Conservation (phyloP, 2,888 invertebrate genomes). For the Plusia festucae region DNA sequence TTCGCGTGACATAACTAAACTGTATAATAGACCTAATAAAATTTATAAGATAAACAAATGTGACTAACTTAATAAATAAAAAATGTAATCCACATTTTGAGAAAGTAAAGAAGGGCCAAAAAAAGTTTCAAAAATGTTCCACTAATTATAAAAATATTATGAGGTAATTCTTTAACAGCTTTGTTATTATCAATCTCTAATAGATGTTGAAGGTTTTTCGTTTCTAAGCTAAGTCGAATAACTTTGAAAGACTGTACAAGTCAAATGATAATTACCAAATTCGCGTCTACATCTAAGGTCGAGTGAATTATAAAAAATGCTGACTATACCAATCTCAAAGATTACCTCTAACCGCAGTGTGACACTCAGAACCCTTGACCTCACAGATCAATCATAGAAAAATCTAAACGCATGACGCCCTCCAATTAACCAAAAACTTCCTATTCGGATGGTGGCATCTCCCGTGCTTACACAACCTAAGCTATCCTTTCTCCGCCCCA, state of each 20-base stretch:
- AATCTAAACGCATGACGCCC: slow-evolving; percentile 73
- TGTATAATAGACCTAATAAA: no score
- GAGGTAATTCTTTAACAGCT: no score
- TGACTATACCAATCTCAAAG: slow-evolving; percentile 13
- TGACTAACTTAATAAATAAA: no score
- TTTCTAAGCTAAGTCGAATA: background rate
- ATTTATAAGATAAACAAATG: no score
- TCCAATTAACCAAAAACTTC: slow-evolving; percentile 84
- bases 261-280: background rate
- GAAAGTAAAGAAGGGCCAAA: no score
- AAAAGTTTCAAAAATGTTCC: no score
- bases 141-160: no score
- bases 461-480: slow-evolving; percentile 85
- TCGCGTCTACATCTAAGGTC: slow-evolving; percentile 31
- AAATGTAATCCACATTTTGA: no score
- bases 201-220: background rate
- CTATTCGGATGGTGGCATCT: slow-evolving; percentile 81
- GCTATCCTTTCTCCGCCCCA: slow-evolving; percentile 88
- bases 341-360: slow-evolving; percentile 27
- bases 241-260: background rate
- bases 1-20: no score
- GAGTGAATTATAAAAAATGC: slow-evolving; percentile 15
- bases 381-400: slow-evolving; percentile 57
- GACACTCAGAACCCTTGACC: slow-evolving; percentile 69
- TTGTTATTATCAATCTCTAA: background rate